A percentile compares a stretch with the other conserved stretches of the same genome.
phyloP scores from a whole-genome alignment of 2,113 vertebrate species.

The Mionectes macconnelli region DNA sequence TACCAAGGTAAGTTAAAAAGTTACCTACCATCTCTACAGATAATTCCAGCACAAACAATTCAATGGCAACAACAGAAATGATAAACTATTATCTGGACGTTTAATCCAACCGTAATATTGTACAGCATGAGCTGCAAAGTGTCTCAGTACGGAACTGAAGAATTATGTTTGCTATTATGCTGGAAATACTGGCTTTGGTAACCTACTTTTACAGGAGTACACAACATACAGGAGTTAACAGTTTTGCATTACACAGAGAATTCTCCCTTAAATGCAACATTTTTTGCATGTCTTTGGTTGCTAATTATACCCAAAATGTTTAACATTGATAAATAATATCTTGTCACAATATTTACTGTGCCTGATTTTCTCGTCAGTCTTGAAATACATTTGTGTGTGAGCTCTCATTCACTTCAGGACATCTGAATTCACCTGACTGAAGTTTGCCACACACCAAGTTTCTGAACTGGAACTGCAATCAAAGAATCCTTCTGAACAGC shows the following conservation, averaged over 20 bases:
- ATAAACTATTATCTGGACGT: not conserved
- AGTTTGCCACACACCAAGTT: not conserved
- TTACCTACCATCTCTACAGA: conserved; percentile 43
- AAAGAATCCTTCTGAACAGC: not conserved
- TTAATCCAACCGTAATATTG: not conserved
- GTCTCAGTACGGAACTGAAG: not conserved
- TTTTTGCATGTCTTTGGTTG: not conserved
- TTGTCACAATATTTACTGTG: not conserved
- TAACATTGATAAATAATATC: not conserved
- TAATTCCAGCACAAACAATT: not conserved
- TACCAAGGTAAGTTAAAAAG: conserved; percentile 60
- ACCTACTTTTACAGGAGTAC: not conserved
- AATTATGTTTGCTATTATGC: not conserved
- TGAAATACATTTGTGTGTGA: not conserved
- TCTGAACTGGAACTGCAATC: not conserved
- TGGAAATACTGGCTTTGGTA: not conserved
- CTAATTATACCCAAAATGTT: not conserved
- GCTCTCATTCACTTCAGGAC: not conserved
- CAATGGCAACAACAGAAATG: not conserved
- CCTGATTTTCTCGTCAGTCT: not conserved
- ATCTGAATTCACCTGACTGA: not conserved
- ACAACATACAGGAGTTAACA: not conserved
- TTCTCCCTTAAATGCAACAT: not conserved
- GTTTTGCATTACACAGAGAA: not conserved
- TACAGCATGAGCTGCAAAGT: not conserved